Conservation (phyloP, 2,797 vertebrate genomes). For the Clarias platycephalus region DNA sequence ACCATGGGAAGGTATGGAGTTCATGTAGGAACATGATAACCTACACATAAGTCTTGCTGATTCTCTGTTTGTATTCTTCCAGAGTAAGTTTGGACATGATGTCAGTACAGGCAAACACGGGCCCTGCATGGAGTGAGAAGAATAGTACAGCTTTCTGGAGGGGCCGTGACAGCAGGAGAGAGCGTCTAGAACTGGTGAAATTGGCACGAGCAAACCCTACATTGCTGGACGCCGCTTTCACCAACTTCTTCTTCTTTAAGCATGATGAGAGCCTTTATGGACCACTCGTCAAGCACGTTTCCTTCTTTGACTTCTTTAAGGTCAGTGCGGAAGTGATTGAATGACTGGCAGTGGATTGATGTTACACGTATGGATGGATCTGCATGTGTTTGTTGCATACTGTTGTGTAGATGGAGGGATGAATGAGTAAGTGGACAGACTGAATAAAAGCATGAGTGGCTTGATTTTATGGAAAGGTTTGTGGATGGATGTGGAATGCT, state of each 20-base stretch:
- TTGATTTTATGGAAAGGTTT: background rate
- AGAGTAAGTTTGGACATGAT: conserved; percentile 98
- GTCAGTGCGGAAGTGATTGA: conserved; percentile 74
- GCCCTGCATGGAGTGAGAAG: conserved; percentile 87
- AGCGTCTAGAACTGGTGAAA: conserved; percentile 94
- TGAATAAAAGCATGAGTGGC: background rate
- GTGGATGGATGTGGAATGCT: background rate
- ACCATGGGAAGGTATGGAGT: conserved; percentile 93
- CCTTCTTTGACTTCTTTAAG: conserved; percentile 99
- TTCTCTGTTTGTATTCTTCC: conserved; percentile 34
- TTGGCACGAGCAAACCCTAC: conserved; percentile 83
- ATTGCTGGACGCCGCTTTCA: conserved; percentile 90
- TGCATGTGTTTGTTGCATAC: background rate
- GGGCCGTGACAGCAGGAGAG: conserved; percentile 92
- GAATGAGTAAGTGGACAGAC: background rate
- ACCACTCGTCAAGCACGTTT: conserved; percentile 93
- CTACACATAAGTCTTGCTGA: background rate
- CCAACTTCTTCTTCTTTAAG: conserved; percentile 98
- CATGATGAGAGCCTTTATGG: conserved; percentile 93
- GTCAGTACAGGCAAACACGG: conserved; percentile 95
- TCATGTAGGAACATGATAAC: background rate
- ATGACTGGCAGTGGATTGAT: background rate
- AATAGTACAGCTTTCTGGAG: conserved; percentile 92
- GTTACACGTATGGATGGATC: background rate
- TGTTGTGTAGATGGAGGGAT: background rate